Evolutionary conservation across 1,140 invertebrate species (phyloP).

Genomic region (Lepidotrigona ventralis): DNA sequence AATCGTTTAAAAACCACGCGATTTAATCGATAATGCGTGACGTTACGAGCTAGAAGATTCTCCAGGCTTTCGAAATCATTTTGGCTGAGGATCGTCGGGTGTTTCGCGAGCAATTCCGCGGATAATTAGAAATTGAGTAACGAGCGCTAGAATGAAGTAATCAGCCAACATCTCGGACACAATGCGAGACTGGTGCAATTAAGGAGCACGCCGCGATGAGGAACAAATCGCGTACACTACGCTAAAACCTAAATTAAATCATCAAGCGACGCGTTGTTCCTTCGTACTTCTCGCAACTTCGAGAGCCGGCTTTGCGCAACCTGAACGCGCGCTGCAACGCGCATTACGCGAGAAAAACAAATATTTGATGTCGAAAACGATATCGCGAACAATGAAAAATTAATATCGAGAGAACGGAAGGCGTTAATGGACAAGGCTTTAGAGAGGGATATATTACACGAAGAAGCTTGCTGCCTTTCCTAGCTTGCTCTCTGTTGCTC

Average conservation of each 20-base stretch:
- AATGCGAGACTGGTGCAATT: constrained; percentile 28
- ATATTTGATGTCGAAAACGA: neutral
- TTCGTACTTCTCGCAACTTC: neutral
- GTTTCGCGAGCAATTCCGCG: neutral
- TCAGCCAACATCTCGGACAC: neutral
- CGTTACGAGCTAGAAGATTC: neutral
- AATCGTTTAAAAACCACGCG: neutral
- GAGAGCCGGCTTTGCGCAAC: neutral
- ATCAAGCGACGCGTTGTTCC: constrained; percentile 15
- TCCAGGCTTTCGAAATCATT: neutral
- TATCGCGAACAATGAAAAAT: neutral
- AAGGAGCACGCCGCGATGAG: neutral
- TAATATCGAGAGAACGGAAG: neutral
- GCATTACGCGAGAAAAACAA: neutral
- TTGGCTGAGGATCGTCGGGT: neutral
- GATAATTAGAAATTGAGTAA: constrained; percentile 38
- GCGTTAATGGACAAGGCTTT: neutral
- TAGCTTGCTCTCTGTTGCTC: neutral
- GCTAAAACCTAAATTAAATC: constrained; percentile 46
- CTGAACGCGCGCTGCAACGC: neutral
- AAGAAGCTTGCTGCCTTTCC: neutral
- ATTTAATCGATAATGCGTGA: neutral
- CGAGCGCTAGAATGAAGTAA: constrained; percentile 24
- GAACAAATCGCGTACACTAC: constrained; percentile 11
- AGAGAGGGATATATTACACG: neutral